A percentile compares a stretch with the other conserved stretches of the same genome.
phyloP scores from a whole-genome alignment of 2,113 vertebrate species.

The Colistium nudipinnis region DNA sequence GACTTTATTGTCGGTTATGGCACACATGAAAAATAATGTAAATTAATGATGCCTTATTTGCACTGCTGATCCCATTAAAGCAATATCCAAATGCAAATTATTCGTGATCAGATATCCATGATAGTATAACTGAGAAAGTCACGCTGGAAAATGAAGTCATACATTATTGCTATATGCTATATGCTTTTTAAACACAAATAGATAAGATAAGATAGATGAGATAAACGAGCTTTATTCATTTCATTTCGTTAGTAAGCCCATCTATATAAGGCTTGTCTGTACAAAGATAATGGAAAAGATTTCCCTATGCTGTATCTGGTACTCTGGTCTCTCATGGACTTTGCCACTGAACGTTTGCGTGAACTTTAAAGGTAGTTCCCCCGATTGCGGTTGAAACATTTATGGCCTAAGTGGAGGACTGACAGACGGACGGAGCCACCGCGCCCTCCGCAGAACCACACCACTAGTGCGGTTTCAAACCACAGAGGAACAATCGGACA shows the following conservation, averaged over 20 bases:
- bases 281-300: no score
- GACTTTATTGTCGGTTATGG: no score
- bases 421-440: neutral
- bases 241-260: no score
- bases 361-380: neutral
- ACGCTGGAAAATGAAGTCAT: neutral
- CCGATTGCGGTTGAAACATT: neutral
- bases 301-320: no score
- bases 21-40: constrained; percentile 34
- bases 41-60: constrained; percentile 48
- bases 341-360: neutral
- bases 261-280: no score
- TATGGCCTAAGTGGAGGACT: neutral
- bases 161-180: neutral
- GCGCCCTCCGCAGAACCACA: neutral
- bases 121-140: constrained; percentile 6
- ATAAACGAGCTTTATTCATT: no score
- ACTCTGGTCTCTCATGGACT: no score
- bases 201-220: no score
- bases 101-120: constrained; percentile 16
- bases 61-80: constrained; percentile 22
- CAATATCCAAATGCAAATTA: constrained; percentile 17
- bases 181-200: no score
- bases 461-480: neutral
- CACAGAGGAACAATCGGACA: neutral